Base-by-base conservation (phyloP, 2,113 vertebrate species). In the Aythya baeri region DNA sequence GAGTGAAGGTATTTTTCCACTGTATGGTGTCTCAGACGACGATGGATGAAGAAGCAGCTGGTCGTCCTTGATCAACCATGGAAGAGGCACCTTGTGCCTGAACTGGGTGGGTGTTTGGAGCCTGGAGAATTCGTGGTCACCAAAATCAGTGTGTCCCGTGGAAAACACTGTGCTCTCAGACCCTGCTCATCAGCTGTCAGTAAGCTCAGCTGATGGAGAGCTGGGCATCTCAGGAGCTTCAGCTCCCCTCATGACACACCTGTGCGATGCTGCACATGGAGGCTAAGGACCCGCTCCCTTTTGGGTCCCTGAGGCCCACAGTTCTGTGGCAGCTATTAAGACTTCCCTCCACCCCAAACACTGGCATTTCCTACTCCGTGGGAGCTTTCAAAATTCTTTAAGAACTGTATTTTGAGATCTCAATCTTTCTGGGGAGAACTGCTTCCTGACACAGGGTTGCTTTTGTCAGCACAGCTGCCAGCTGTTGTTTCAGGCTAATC, bases 11-110 rank as follows among this genome's bases (percentile, higher is more conserved):
- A 4, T 26, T 54, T 49, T 9, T 52, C 15, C 50, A 21, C 23
- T 16, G 0, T 3, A 2, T 2, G 14, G 0, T 43, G 3, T 7
- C 25, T 13, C 32, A 27, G 1, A 7, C 6, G 7, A 49, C 13
- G 52, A 34, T 10, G 38, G 66, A 4, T 52, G 27, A 15, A 3
- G 21, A 76, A 61, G 50, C 49, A 23, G 15, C 49, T 72, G 68
- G 6, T 20, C 15, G 18, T 13, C 36, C 21, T 9, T 12, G 29
- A 27, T 21, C 65, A 59, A 43, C 23, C 25, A 1, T 4, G 16
- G n/a, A 44, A 8, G 10, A 67, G 34, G 43, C 3, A 14, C 3
- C 36, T 88, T 5, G 2, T 55, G 18, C 20, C 43, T 57, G 15
- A 91, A 54, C 7, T 44, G 49, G 17, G 38, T 1, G 4, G 17